Conservation (phyloP, 92 coral and sea anemone species). For the Pocillopora grandis region DNA sequence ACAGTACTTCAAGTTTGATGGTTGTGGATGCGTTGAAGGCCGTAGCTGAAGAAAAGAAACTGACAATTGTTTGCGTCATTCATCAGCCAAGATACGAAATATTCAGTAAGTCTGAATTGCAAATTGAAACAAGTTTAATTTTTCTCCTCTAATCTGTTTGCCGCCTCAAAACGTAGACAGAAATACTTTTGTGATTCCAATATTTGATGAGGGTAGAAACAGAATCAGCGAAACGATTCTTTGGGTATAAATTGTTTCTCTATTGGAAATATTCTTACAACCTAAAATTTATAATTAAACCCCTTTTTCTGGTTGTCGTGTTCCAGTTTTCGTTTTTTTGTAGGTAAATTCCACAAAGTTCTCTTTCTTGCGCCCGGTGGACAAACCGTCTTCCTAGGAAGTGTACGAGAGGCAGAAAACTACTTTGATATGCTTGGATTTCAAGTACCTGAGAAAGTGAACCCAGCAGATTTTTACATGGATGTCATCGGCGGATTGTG, state of each 20-base stretch:
- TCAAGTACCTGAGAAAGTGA: constrained; percentile 66
- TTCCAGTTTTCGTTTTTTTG: neutral
- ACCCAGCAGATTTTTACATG: constrained; percentile 94
- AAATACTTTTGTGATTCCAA: too few species aligned
- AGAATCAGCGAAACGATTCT: too few species aligned
- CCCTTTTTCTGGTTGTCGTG: too few species aligned
- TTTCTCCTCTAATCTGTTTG: neutral
- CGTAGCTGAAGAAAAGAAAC: constrained; percentile 81
- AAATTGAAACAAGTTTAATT: neutral
- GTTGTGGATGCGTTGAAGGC: constrained; percentile 78
- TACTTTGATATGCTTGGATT: constrained; percentile 65
- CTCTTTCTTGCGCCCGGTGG: constrained; percentile 90
- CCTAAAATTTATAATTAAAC: too few species aligned
- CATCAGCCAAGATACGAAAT: constrained; percentile 93
- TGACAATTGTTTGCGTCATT: constrained; percentile 87
- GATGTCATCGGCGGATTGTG: constrained; percentile 80
- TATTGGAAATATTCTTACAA: too few species aligned
- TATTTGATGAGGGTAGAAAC: too few species aligned
- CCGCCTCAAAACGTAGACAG: too few species aligned
- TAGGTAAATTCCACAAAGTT: constrained; percentile 82
- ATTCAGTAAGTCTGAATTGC: constrained; percentile 64
- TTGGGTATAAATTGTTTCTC: too few species aligned
- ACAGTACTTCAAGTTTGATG: constrained; percentile 87
- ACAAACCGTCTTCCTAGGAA: constrained; percentile 82
- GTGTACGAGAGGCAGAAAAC: constrained; percentile 63